Base-by-base conservation (phyloP, 2,797 vertebrate genomes). In the Vespertilio murinus region DNA sequence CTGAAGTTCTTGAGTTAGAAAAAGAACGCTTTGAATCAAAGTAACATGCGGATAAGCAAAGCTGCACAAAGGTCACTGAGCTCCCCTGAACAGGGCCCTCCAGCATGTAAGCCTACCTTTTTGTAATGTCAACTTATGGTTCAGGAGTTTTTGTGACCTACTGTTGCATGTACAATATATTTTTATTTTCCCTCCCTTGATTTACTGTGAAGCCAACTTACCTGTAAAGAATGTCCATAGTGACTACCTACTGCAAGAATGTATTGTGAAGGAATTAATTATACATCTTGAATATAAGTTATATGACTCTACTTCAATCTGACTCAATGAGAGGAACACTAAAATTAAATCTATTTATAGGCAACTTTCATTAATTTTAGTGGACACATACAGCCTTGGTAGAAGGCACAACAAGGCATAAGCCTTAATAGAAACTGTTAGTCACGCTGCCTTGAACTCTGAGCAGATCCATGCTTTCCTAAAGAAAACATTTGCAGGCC, bases 391-490 rank as follows among this genome's bases (percentile, higher is more conserved):
- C 80, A 95, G 89, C 78, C 97, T 92, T 78, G 80, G 86, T 95
- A 93, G 75, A 97, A 95, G 92, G 94, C 97, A 96, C 92, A 93
- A 94, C 96, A 94, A 45, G 82, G 95, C 94, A 87, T 95, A 95
- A 0, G 92, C 92, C 94, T 97, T 95, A 96, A 93, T 96, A 98
- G 97, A 98, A 98, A 97, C 97, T 96, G 77, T 98, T 97, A 97
- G 95, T 98, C 98, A 97, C 92, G 88, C 93, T 96, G 92, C 94
- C 93, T 28, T 91, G 97, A 98, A 97, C 95, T 97, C 96, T 45
- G 84, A 98, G 97, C 98, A 98, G 97, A 98, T 97, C 97, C 94
- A 74, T 65, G 47, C 73, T 95, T 98, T 97, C 94, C 93, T 96
- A 96, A 97, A 97, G 96, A 94, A 95, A 96, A 80, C 95, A 97